Percentiles rank a stretch among this genome's conserved stretches.
phyloP scores from a whole-genome alignment of 2,113 vertebrate species.

The Trematomus loennbergii region DNA sequence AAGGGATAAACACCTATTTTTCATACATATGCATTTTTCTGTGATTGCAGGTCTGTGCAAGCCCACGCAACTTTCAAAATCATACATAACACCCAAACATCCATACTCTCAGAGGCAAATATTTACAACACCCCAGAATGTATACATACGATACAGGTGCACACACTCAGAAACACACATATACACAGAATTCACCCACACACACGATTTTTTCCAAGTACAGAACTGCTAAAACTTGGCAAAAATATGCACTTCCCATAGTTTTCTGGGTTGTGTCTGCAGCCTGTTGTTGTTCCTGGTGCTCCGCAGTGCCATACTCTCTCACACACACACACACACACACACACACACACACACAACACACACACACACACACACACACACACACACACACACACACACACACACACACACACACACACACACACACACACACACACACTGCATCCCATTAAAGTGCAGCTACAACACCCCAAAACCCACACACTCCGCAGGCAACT shows the following conservation, averaged over 20 bases:
- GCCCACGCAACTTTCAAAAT: not conserved
- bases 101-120: not conserved
- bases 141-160: not conserved
- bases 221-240: slow-evolving; percentile 26
- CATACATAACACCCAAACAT: not conserved
- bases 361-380: slow-evolving; percentile 15
- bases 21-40: not conserved
- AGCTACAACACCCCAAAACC: slow-evolving; percentile 6
- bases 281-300: slow-evolving; percentile 65
- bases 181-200: not conserved
- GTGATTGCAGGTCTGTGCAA: slow-evolving; percentile 2
- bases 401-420: slow-evolving; percentile 12
- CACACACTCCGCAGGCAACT: slow-evolving; percentile 61
- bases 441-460: slow-evolving; percentile 45
- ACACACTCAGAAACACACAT: not conserved
- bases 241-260: not conserved
- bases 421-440: slow-evolving; percentile 12
- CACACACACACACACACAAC: slow-evolving; percentile 19
- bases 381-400: not conserved
- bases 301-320: slow-evolving; percentile 58
- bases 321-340: not conserved
- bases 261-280: slow-evolving; percentile 39
- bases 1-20: not conserved
- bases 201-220: not conserved
- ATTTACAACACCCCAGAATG: not conserved